A percentile compares a stretch with the other conserved stretches of the same genome.
Conservation (phyloP, 2,888 invertebrate species). For the Zeuzera pyrina region DNA sequence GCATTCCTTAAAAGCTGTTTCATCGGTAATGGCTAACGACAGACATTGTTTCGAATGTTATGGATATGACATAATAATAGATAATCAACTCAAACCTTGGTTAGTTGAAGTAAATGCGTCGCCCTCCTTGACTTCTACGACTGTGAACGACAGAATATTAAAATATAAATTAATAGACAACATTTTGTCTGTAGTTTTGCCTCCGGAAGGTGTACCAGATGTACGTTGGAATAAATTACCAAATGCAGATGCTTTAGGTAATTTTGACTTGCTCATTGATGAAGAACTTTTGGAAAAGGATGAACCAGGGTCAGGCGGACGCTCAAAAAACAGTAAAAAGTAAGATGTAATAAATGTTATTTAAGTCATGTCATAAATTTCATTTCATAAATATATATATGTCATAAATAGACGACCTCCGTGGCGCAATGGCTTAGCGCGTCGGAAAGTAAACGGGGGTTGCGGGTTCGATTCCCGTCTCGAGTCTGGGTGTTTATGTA, state of each 20-base stretch:
- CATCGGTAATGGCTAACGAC: slow-evolving; percentile 94
- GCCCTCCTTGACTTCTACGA: slow-evolving; percentile 94
- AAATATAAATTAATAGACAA: slow-evolving; percentile 96
- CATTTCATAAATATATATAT: no score
- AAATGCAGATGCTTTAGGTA: slow-evolving; percentile 80
- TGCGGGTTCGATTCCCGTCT: no score
- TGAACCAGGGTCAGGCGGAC: slow-evolving; percentile 40
- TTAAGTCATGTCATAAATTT: no score
- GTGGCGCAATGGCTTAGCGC: no score
- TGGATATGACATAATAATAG: slow-evolving; percentile 97
- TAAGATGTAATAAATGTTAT: background rate
- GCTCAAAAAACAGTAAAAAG: slow-evolving; percentile 30
- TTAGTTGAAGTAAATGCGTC: slow-evolving; percentile 96
- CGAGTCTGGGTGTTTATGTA: no score
- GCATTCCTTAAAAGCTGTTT: slow-evolving; percentile 93
- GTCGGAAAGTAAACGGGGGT: no score
- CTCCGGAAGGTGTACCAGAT: slow-evolving; percentile 91
- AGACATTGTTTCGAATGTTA: slow-evolving; percentile 95
- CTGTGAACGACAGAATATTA: slow-evolving; percentile 92
- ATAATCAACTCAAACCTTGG: slow-evolving; percentile 95
- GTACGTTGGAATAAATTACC: slow-evolving; percentile 91
- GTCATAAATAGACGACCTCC: no score
- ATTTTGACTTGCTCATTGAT: slow-evolving; percentile 88
- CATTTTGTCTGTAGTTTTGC: slow-evolving; percentile 90
- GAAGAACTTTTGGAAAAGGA: slow-evolving; percentile 84